Conservation (phyloP, 2,888 invertebrate species). For the Phalera bucephala region DNA sequence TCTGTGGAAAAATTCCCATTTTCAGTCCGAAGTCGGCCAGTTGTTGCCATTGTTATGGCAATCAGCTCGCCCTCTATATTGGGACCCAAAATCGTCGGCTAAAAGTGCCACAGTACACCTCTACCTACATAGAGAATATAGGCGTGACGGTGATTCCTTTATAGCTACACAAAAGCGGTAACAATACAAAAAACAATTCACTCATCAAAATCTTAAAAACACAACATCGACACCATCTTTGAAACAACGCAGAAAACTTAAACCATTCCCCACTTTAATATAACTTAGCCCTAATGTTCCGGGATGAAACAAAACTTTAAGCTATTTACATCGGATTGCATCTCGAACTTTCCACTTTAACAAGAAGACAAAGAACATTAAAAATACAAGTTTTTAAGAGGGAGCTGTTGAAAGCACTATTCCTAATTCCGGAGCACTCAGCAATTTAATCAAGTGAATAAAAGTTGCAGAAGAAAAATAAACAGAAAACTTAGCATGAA, state of each 20-base stretch:
- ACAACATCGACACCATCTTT: background rate
- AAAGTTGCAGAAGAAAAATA: constrained; percentile 2
- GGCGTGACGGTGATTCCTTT: too few species aligned
- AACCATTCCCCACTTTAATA: background rate
- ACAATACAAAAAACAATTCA: too few species aligned
- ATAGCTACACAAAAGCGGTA: too few species aligned
- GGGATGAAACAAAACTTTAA: background rate
- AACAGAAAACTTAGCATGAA: too few species aligned
- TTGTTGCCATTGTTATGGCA: too few species aligned
- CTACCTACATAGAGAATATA: too few species aligned
- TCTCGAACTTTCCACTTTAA: constrained; percentile 10
- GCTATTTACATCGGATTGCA: constrained; percentile 12
- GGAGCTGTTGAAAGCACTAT: background rate
- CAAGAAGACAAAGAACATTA: constrained; percentile 4
- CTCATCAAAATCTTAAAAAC: too few species aligned
- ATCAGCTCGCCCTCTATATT: too few species aligned
- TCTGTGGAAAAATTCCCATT: too few species aligned
- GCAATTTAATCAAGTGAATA: constrained; percentile 8
- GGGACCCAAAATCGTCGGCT: too few species aligned
- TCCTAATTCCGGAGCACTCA: constrained; percentile 10
- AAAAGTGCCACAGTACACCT: too few species aligned
- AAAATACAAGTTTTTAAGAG: constrained; percentile 11
- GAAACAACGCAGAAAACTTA: background rate
- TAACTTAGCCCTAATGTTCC: background rate
- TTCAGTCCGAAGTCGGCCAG: too few species aligned